A percentile compares a stretch with the other conserved stretches of the same genome.
Evolutionary conservation across 2,113 vertebrate species (phyloP).

Genomic region (Lanius ludovicianus): DNA sequence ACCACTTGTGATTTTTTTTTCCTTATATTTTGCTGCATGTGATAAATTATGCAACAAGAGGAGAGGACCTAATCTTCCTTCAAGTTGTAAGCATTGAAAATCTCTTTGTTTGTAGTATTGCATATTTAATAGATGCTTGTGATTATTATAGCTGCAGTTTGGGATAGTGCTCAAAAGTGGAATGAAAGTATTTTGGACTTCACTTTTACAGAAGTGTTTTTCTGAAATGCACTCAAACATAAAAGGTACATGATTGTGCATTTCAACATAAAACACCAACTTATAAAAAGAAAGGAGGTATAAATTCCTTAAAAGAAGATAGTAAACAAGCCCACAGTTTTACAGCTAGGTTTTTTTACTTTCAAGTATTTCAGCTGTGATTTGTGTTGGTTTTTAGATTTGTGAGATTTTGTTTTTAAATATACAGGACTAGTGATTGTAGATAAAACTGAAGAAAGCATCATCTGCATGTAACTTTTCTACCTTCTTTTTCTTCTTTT

Average conservation of each 20-base stretch:
- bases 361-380: background rate
- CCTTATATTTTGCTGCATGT: background rate
- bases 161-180: background rate
- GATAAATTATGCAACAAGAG: background rate
- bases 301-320: background rate
- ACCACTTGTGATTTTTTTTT: background rate
- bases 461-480: background rate
- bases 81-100: background rate
- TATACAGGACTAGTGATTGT: no score
- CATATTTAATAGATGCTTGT: background rate
- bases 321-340: background rate
- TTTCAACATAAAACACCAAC: background rate
- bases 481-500: background rate
- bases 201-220: background rate
- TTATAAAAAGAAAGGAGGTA: background rate
- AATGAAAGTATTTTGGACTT: background rate
- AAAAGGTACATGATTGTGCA: background rate
- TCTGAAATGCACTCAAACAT: background rate
- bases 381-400: background rate
- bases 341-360: background rate
- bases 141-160: background rate
- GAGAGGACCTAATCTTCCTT: background rate
- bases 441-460: background rate
- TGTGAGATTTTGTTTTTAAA: background rate
- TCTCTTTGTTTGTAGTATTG: background rate